Evolutionary conservation across 2,797 vertebrate genomes (phyloP).

Genomic region (Thamnophis elegans): DNA sequence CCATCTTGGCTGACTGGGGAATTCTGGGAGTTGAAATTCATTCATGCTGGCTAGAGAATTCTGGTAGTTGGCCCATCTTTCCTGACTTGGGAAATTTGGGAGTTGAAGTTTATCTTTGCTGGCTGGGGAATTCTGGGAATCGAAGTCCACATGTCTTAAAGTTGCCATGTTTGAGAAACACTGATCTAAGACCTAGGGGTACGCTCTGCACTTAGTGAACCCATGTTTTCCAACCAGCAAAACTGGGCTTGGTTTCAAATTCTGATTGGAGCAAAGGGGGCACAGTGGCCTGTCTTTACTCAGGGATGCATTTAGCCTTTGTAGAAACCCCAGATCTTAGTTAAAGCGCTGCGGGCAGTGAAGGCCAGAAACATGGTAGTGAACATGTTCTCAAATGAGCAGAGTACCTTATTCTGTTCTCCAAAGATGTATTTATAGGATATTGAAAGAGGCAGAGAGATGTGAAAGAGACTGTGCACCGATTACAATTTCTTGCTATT

Average conservation of each 20-base stretch:
- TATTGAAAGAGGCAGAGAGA: not conserved
- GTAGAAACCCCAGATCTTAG: not conserved
- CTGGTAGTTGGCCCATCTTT: not conserved
- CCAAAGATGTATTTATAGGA: not conserved
- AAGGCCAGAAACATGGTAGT: not conserved
- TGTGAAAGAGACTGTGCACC: conserved; percentile 39
- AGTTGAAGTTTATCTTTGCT: too few species aligned
- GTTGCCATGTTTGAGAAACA: not conserved
- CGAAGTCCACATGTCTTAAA: not conserved
- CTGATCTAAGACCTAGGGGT: not conserved
- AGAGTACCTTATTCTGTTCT: not conserved
- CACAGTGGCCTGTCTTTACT: not conserved
- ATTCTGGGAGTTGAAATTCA: not conserved
- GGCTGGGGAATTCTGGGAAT: not conserved
- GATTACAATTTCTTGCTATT: conserved; percentile 36
- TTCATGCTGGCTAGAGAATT: not conserved
- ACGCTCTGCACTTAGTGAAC: not conserved
- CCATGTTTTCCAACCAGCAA: not conserved
- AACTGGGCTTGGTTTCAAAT: not conserved
- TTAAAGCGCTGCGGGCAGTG: not conserved
- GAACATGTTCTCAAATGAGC: not conserved
- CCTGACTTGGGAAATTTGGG: not conserved
- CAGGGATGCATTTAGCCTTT: not conserved
- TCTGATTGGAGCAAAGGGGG: not conserved
- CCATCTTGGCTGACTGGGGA: not conserved